Evolutionary conservation across 2,888 invertebrate species (phyloP).

Genomic region (Chrysopilus asiliformis): DNA sequence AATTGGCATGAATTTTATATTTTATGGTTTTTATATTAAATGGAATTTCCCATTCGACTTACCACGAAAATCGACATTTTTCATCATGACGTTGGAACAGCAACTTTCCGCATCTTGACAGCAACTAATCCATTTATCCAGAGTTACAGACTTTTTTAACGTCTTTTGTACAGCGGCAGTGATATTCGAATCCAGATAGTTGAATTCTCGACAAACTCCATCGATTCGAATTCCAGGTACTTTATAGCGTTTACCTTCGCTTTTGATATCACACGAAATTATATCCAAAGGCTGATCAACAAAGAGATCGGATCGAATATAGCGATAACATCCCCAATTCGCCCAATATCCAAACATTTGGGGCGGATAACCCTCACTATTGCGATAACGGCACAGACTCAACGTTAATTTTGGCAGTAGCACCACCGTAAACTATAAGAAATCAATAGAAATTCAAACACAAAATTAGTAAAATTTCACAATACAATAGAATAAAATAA

Average conservation of each 20-base stretch:
- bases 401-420: neutral
- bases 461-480: no score
- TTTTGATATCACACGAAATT: constrained; percentile 4
- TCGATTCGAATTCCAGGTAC: constrained; percentile 14
- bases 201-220: constrained; percentile 13
- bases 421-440: no score
- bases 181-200: constrained; percentile 11
- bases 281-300: constrained; percentile 10
- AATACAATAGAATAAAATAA: no score
- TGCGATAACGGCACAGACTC: constrained; percentile 14
- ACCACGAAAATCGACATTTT: constrained; percentile 5
- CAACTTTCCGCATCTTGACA: constrained; percentile 16
- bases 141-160: constrained; percentile 12
- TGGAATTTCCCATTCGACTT: neutral
- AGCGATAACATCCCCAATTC: constrained; percentile 19
- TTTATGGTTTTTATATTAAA: neutral
- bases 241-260: constrained; percentile 2
- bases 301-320: constrained; percentile 16
- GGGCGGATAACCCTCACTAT: constrained; percentile 9
- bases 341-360: constrained; percentile 15
- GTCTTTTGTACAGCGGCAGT: constrained; percentile 10
- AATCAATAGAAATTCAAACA: no score
- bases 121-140: constrained; percentile 16
- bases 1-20: neutral
- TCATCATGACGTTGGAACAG: constrained; percentile 14